Base-by-base conservation (phyloP, 2,797 vertebrate species). In the Sebastes steindachneri region DNA sequence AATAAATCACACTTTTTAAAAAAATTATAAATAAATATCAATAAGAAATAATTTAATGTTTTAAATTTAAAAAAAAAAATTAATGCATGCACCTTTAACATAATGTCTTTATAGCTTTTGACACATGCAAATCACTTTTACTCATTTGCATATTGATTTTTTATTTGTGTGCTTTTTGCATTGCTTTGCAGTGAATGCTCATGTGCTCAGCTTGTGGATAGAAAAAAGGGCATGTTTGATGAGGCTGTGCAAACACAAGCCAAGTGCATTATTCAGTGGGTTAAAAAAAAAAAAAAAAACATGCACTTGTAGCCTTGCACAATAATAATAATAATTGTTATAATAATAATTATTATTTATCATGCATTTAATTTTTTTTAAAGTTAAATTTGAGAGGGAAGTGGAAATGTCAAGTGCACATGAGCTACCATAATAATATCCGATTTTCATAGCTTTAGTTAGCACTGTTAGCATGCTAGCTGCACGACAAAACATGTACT, bases 181-280 rank as follows among this genome's bases (percentile, higher is more conserved):
- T 69, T 60, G 82, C 79, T 86, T 73, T 68, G 80, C 82, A 75
- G 83, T 53, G 48, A 71, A 79, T 26, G 80, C 73, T 77, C 76
- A 21, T 37, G 35, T 89, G 85, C 85, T 15, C 6, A 85, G 77
- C 71, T 81, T 70, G 80, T 37, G 62, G 76, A 73, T 67, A 57
- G 75, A 82, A 89, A 90, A 92, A 91, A 92, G 86, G 69, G 90
- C 88, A 92, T 93, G 93, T 94, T 92, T 90, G 86, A 94, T 93
- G 89, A 93, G 91, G 88, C 82, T 80, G 76, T 80, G 84, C 84
- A 89, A 89, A 90, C 87, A 87, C 75, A 57, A 78, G 83, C 86
- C 83, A 86, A 73, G 8, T 90, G 87, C 86, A 92, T 93, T 92
- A 93, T 91, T 90, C 76, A 92, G 79, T 58, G 84, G 62, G 21